Base-by-base conservation (phyloP, 2,113 vertebrate genomes). In the Vireo altiloquus region DNA sequence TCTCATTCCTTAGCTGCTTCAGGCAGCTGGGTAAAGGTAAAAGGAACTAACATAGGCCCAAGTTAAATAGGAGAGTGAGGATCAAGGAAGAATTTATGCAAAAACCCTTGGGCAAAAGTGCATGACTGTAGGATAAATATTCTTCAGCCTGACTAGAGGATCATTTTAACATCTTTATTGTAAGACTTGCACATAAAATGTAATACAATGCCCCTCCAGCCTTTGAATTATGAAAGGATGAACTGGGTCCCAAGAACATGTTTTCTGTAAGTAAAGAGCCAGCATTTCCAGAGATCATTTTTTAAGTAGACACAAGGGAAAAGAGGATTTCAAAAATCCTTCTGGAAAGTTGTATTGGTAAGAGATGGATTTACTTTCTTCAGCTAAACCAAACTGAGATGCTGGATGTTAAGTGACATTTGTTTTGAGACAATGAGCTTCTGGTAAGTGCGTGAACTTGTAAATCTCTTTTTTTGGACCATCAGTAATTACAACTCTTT, bases 111-210 rank as follows among this genome's bases (percentile, higher is more conserved):
- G 46, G 54, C 66, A 93, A 72, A 31, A 65, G 25, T 19, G 31
- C 9, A 23, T 47, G 25, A 49, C 40, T 10, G 0, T 4, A 60
- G 53, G 27, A 56, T 56, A 66, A 82, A 78, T 52, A 30, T 27
- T 60, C 10, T 72, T 87, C 68, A 66, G 12, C 18, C 35, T 31
- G 42, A 44, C 13, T 31, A 39, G 35, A 80, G 33, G 21, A 79
- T 76, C 8, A 47, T 91, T 87, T 82, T 49, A 82, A 85, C 11
- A 75, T 15, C 19, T 78, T 77, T 72, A 35, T 50, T 65, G 4
- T 39, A 79, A 79, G 46, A 49, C 10, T 33, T 0, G 0, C 9
- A 65, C 15, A 61, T 30, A 15, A 68, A 79, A 57, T 0, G 2
- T 33, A 53, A 44, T 8, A 37, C 39, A 23, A 25, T 46, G 31